Conservation (phyloP, 2,113 vertebrate species). For the Brienomyrus brachyistius region DNA sequence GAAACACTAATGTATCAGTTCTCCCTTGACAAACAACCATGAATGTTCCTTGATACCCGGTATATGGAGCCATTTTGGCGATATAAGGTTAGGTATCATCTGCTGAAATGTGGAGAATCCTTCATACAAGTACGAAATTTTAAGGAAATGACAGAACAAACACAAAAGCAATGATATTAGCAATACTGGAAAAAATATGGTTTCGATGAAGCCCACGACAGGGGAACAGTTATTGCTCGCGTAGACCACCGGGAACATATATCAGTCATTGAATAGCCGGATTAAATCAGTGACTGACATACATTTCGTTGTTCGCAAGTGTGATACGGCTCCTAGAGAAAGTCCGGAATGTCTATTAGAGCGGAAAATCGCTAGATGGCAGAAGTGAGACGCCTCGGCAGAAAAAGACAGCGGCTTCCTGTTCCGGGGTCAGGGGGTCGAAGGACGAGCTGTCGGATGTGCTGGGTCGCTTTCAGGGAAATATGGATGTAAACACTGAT, state of each 20-base stretch:
- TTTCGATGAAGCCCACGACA: neutral
- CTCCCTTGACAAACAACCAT: neutral
- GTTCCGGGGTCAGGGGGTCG: neutral
- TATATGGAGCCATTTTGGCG: neutral
- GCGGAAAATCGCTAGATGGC: constrained; percentile 12
- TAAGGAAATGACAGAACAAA: neutral
- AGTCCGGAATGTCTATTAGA: neutral
- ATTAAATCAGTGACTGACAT: neutral
- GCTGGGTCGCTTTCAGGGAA: constrained; percentile 14
- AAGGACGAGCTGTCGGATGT: neutral
- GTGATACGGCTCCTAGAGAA: neutral
- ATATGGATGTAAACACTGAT: constrained; percentile 50
- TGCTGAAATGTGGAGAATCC: neutral
- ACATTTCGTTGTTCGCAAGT: neutral
- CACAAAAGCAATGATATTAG: neutral
- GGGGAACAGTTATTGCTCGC: neutral
- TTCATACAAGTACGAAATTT: neutral
- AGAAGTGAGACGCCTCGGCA: neutral
- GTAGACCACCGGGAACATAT: neutral
- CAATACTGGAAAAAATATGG: neutral
- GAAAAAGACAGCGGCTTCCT: neutral
- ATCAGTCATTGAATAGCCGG: neutral
- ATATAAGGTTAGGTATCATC: neutral
- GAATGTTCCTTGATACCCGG: neutral
- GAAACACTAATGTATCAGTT: neutral